Evolutionary conservation across 2,888 invertebrate species (phyloP).

Genomic region (Brenthis ino): DNA sequence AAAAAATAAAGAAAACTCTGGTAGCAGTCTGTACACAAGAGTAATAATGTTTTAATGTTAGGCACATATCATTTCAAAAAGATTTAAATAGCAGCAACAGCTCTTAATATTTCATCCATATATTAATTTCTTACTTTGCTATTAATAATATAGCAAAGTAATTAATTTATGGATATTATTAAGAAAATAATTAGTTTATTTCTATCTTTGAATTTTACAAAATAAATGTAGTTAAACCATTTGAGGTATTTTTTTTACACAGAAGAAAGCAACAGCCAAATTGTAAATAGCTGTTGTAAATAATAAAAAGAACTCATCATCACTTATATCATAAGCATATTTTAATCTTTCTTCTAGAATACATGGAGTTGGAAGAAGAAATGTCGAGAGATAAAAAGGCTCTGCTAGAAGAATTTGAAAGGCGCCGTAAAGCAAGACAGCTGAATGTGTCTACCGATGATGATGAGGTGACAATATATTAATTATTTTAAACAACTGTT

Average conservation of each 20-base stretch:
- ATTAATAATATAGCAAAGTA: no score
- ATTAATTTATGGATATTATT: no score
- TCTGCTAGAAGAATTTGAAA: slow-evolving; percentile 96
- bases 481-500: neutral
- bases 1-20: no score
- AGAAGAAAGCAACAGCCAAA: no score
- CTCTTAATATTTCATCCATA: no score
- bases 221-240: no score
- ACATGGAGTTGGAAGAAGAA: slow-evolving; percentile 93
- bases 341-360: slow-evolving; percentile 72
- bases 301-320: neutral
- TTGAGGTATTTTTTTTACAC: no score
- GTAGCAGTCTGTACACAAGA: no score
- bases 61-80: neutral
- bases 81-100: neutral
- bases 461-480: slow-evolving; percentile 87
- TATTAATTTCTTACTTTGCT: no score
- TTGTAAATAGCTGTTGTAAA: neutral
- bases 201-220: no score
- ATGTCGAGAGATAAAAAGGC: slow-evolving; percentile 95
- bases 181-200: no score
- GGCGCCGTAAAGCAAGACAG: slow-evolving; percentile 94
- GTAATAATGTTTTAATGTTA: no score
- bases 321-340: slow-evolving; percentile 38
- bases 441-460: slow-evolving; percentile 99